Base-by-base conservation (phyloP, 2,113 vertebrate genomes). In the Aplodontia rufa region DNA sequence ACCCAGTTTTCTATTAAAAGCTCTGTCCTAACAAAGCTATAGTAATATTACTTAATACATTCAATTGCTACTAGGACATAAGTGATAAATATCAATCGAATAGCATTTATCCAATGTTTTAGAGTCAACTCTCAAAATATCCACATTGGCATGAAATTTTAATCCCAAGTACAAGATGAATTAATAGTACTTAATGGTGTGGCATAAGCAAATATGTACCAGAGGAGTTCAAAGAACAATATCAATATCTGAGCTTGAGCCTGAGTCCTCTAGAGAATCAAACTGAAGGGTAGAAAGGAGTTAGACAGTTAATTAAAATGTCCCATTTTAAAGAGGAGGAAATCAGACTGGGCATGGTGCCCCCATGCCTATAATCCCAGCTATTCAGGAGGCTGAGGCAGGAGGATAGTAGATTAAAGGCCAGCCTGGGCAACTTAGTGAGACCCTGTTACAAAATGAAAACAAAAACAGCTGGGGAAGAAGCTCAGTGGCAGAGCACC, bases 1-100 rank as follows among this genome's bases (percentile, higher is more conserved):
- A 87, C 28, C 49, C 32, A 92, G 85, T 66, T 91, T 94, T 78
- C 74, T 91, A 71, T 45, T 94, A 89, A 94, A 91, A 89, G 87
- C 22, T 78, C 16, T 32, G 35, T 62, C 13, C n/a, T 37, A 83
- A 55, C 40, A 87, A 87, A 62, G 68, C 12, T 79, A 88, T 10
- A 90, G 35, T 62, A 93, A 64, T 30, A 93, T 68, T 80, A 14
- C 42, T 72, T 30, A 78, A 66, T 45, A 55, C 85, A 76, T 58
- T 88, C n/a, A 94, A 94, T 85, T 78, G 69, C 11, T 55, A 78
- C 53, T 91, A 81, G 35, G 32, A 30, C 40, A 49, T 5, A 91
- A 83, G 11, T 80, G 79, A 53, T 74, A 62, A 95, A 72, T 42
- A 87, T 64, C 42, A 42, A 72, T 8, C 84, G 49, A 83, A 28